Evolutionary conservation across 2,113 vertebrate genomes (phyloP).

Genomic region (Elanoides forficatus): DNA sequence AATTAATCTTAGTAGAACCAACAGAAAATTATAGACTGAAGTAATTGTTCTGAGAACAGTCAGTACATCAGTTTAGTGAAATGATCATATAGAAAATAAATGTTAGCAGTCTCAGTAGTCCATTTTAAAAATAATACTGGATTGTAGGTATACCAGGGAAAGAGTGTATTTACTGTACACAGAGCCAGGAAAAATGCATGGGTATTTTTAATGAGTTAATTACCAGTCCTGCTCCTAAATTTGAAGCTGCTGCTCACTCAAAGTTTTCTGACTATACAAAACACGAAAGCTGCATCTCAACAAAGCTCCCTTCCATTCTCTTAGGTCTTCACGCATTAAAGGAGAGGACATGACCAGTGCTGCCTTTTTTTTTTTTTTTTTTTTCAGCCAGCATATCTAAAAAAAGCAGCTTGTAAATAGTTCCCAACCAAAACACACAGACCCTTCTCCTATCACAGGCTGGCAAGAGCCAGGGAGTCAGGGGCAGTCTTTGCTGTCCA

Average conservation of each 20-base stretch:
- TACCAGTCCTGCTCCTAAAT: not conserved
- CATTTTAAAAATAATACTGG: not conserved
- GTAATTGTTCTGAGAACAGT: not conserved
- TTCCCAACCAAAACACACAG: conserved; percentile 30
- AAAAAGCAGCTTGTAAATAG: conserved; percentile 18
- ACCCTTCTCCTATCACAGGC: not conserved
- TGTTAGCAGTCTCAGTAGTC: not conserved
- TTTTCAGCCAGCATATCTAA: not conserved
- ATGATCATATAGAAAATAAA: not conserved
- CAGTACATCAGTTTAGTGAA: not conserved
- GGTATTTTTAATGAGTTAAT: not conserved
- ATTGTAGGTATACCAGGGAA: not conserved
- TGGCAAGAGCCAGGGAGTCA: not conserved
- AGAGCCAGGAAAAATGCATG: not conserved
- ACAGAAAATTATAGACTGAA: not conserved
- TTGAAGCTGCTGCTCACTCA: not conserved
- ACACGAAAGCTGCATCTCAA: not conserved
- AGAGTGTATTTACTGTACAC: not conserved
- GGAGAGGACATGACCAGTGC: not conserved
- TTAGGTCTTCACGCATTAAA: not conserved
- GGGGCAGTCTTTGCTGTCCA: not conserved
- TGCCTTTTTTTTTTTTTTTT: not conserved
- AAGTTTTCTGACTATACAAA: not conserved
- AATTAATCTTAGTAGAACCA: not conserved
- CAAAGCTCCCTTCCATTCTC: not conserved